Conservation (phyloP, 2,888 invertebrate genomes). For the Drosophila merina region DNA sequence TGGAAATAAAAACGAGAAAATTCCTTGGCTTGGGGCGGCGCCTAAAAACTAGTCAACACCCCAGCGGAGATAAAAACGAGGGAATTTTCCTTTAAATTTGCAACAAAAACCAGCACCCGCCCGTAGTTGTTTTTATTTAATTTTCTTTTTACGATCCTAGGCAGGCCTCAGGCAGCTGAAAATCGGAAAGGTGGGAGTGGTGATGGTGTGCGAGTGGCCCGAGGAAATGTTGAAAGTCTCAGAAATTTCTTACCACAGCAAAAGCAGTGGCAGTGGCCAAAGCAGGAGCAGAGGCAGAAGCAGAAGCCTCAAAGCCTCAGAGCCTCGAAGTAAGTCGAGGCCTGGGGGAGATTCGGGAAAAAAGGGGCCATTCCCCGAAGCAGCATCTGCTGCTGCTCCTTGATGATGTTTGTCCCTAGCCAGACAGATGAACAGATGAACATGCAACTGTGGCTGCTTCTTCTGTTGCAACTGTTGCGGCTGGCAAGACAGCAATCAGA, state of each 20-base stretch:
- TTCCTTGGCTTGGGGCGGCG: constrained; percentile 42
- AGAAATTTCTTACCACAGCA: constrained; percentile 36
- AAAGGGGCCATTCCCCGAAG: constrained; percentile 8
- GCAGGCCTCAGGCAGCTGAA: constrained; percentile 24
- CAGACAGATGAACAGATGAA: constrained; percentile 48
- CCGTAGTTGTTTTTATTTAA: constrained; percentile 73
- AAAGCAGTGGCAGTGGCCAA: background rate
- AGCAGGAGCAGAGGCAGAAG: background rate
- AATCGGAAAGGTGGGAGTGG: constrained; percentile 16
- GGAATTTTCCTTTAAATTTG: constrained; percentile 59
- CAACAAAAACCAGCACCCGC: constrained; percentile 54
- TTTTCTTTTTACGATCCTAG: constrained; percentile 66
- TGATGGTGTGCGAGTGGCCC: constrained; percentile 2
- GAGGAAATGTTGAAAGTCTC: constrained; percentile 17
- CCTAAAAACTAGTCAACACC: constrained; percentile 65
- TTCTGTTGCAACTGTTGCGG: constrained; percentile 12
- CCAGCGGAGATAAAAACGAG: constrained; percentile 39
- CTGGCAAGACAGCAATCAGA: constrained; percentile 34
- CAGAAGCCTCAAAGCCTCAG: constrained; percentile 5
- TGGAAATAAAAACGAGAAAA: constrained; percentile 42
- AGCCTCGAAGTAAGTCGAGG: constrained; percentile 7
- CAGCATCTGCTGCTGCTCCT: constrained; percentile 40
- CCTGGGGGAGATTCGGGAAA: constrained; percentile 2
- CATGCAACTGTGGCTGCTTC: constrained; percentile 29
- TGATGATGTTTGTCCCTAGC: constrained; percentile 39